Evolutionary conservation across 64 coral and sea anemone species (phyloP), one percentile per base, ranked within the genome.

Genomic region (Acropora tenuis): DNA sequence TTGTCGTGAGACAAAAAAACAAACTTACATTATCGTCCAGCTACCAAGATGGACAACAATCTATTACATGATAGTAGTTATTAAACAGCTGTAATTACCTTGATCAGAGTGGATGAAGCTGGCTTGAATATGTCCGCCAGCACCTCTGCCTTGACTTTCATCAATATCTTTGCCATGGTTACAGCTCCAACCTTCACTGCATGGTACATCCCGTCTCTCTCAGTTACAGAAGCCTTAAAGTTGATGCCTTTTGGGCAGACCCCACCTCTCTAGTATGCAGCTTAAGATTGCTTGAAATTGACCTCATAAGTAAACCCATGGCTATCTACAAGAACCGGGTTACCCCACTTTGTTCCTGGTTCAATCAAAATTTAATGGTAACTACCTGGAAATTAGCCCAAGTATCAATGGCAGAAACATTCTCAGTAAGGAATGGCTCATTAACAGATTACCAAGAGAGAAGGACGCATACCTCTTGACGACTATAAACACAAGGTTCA

Each of bases 121-220:
- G 86, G 72, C 50, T 73, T 47, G 71, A 76, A 88, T n/a, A 49
- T 88, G 30, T 88, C 86, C 45, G 48, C 48, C 49, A 88, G 41
- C 47, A 72, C 86, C 16, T 77, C 77, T 8, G 13, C 17, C 67
- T 76, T 88, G 7, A 88, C 86, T n/a, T 8, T 47, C 3, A 17
- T 53, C 6, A 88, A 3, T 50, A 77, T 77, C 53, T 88, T 88
- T 4, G 86, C 72, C 42, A 47, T 50, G 69, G 65, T 88, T 8
- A 50, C 41, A 46, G 73, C 86, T 76, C 86, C 86, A 1, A 65
- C 48, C 57, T 88, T 55, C 50, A 63, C 82, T 18, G 52, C 13
- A 69, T 85, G 50, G 82, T 85, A 80, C 8, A 13, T 13, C 47
- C 78, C 78, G 20, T 80, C 53, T 55, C 78, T 7, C 20, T 80